Percentiles rank a stretch among this genome's conserved stretches.
phyloP scores from a whole-genome alignment of 2,797 vertebrate genomes.

The Aselliscus stoliczkanus region DNA sequence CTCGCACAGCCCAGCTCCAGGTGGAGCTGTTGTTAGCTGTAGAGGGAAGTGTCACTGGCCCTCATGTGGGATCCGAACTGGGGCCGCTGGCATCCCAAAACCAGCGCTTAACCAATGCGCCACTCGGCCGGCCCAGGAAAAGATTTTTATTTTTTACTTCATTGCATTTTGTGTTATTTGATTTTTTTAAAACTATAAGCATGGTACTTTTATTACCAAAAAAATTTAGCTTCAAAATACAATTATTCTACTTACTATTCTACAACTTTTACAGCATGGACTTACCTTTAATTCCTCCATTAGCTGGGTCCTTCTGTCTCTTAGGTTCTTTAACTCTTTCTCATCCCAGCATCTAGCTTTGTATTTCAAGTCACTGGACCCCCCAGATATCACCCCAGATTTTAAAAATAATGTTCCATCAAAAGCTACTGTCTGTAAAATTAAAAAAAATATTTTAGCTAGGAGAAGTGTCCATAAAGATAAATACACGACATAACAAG shows the following conservation, averaged over 20 bases:
- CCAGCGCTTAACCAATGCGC: too few relatives aligned
- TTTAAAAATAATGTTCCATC: slow-evolving; percentile 96
- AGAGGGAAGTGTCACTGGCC: too few relatives aligned
- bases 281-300: slow-evolving; percentile 88
- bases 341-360: slow-evolving; percentile 95
- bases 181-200: background rate
- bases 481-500: background rate
- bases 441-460: slow-evolving; percentile 23
- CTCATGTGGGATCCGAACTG: too few relatives aligned
- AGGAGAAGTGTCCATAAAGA: background rate
- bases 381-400: slow-evolving; percentile 96
- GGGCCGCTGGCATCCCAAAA: too few relatives aligned
- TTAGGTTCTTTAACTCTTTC: slow-evolving; percentile 88
- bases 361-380: slow-evolving; percentile 88
- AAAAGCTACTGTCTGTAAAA: slow-evolving; percentile 89
- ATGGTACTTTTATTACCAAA: background rate
- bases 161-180: background rate
- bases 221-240: background rate
- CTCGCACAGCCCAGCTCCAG: too few relatives aligned
- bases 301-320: slow-evolving; percentile 86
- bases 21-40: too few relatives aligned
- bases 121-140: too few relatives aligned
- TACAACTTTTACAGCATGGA: background rate
- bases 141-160: background rate
- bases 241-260: background rate